Evolutionary conservation across 2,797 vertebrate species (phyloP).

Genomic region (Huso huso): DNA sequence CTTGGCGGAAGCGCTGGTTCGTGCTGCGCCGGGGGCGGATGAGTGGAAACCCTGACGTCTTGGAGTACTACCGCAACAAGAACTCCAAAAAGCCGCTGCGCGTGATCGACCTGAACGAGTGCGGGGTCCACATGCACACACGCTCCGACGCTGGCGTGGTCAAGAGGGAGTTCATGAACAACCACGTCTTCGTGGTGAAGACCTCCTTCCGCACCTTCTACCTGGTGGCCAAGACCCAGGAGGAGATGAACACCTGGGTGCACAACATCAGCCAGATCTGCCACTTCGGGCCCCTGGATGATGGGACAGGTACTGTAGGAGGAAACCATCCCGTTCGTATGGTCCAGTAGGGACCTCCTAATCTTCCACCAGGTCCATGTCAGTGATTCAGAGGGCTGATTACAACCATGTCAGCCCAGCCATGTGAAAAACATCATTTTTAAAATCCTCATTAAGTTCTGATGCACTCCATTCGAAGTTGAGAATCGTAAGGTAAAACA

Average conservation of each 20-base stretch:
- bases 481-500: too few relatives aligned
- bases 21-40: conserved; percentile 87
- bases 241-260: conserved; percentile 94
- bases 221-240: conserved; percentile 91
- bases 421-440: not conserved
- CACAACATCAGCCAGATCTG: conserved; percentile 87
- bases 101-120: conserved; percentile 85
- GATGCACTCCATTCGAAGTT: too few relatives aligned
- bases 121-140: conserved; percentile 72
- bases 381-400: not conserved
- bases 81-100: conserved; percentile 87
- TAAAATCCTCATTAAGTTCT: too few relatives aligned
- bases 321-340: not conserved
- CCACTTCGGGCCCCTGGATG: conserved; percentile 73
- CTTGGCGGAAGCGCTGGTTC: conserved; percentile 96
- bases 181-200: conserved; percentile 87
- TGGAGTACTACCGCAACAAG: conserved; percentile 90
- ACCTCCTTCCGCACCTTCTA: conserved; percentile 85
- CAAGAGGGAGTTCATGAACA: conserved; percentile 80
- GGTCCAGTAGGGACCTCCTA: too few relatives aligned
- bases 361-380: not conserved
- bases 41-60: conserved; percentile 88
- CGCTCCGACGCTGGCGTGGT: conserved; percentile 63
- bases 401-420: too few relatives aligned
- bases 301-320: conserved; percentile 61